phyloP scores from a whole-genome alignment of 2,888 invertebrate species.

The Metalampra italica region DNA sequence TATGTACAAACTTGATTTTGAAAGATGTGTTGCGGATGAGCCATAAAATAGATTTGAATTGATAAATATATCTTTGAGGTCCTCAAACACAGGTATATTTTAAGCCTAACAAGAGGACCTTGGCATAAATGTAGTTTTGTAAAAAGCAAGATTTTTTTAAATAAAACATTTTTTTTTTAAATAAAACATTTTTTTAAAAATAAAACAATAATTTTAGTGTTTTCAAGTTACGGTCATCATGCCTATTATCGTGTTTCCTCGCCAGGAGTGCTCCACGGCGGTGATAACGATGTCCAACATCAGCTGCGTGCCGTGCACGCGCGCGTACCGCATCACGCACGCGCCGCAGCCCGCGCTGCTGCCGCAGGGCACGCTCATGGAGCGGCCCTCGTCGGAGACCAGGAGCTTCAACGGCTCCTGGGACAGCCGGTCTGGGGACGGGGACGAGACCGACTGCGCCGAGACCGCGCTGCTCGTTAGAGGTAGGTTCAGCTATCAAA shows the following conservation, averaged over 20 bases:
- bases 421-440: slow-evolving; percentile 53
- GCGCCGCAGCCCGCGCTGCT: slow-evolving; percentile 90
- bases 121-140: too few species aligned
- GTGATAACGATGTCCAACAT: slow-evolving; percentile 92
- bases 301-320: slow-evolving; percentile 87
- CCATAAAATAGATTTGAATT: too few species aligned
- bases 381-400: slow-evolving; percentile 39
- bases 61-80: too few species aligned
- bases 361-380: slow-evolving; percentile 79
- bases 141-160: too few species aligned
- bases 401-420: slow-evolving; percentile 60
- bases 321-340: slow-evolving; percentile 86
- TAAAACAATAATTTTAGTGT: too few species aligned
- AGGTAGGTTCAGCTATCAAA: slow-evolving; percentile 31
- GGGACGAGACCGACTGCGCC: slow-evolving; percentile 45
- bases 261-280: slow-evolving; percentile 87
- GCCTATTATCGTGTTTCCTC: neutral
- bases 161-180: too few species aligned
- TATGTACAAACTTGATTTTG: too few species aligned
- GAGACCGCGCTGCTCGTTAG: slow-evolving; percentile 48
- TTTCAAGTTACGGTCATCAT: too few species aligned
- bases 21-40: too few species aligned
- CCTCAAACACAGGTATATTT: too few species aligned
- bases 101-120: too few species aligned
- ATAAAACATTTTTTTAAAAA: too few species aligned